A percentile compares a stretch with the other conserved stretches of the same genome.
phyloP scores from a whole-genome alignment of 2,888 invertebrate genomes.

The Elysia crispata region DNA sequence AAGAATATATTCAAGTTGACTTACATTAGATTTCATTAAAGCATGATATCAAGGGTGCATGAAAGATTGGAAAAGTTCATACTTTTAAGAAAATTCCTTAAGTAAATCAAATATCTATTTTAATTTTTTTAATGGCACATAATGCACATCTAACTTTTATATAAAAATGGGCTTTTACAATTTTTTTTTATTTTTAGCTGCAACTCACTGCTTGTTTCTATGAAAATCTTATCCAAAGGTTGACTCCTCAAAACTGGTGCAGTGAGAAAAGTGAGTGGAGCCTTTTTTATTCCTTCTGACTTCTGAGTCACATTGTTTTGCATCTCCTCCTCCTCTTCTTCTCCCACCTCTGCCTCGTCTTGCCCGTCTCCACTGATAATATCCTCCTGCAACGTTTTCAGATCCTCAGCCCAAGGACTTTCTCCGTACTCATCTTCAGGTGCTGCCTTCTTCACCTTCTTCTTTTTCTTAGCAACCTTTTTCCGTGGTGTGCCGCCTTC shows the following conservation, averaged over 20 bases:
- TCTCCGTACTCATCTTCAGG: constrained; percentile 61
- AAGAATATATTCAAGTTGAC: no score
- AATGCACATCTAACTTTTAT: no score
- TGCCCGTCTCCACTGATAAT: constrained; percentile 53
- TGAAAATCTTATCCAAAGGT: constrained; percentile 69
- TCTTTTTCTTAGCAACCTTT: constrained; percentile 59
- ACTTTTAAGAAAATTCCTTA: no score
- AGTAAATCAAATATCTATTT: no score
- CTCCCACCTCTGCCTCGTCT: constrained; percentile 31
- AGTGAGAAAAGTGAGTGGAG: constrained; percentile 55
- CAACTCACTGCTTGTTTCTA: constrained; percentile 69
- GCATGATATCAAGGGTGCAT: no score
- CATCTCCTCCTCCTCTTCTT: constrained; percentile 48
- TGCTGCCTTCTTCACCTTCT: constrained; percentile 59
- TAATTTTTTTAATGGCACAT: no score
- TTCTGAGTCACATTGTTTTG: constrained; percentile 7
- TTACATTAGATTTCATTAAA: no score
- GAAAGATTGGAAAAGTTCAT: no score
- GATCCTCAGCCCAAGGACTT: constrained; percentile 63
- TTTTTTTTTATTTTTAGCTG: neutral
- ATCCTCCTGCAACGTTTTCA: constrained; percentile 67
- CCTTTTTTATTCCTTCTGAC: constrained; percentile 29
- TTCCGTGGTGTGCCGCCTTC: constrained; percentile 62
- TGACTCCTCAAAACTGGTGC: constrained; percentile 62
- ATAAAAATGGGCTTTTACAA: no score